Base-by-base conservation (phyloP, 2,888 invertebrate genomes). In the Ypsolopha sequella region DNA sequence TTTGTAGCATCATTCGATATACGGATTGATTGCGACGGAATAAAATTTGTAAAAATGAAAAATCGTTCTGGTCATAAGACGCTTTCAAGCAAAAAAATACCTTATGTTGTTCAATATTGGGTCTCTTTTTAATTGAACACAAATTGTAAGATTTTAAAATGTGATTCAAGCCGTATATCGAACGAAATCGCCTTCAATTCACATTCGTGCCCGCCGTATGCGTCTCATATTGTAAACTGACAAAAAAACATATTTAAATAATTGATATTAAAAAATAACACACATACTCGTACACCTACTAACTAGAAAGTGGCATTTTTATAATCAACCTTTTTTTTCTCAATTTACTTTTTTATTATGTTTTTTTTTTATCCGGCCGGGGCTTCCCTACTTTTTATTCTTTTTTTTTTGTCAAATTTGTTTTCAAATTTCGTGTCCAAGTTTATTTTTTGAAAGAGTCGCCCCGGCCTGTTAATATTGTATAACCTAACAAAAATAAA, bases 261-360 rank as follows among this genome's bases (percentile, higher is more conserved):
- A 76, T 76, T 59, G 63, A 77, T 74, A 73, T 68, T 70, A 68
- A 75, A 77, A 57, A 59, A 75, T 79, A 77, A 80, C 70, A 70
- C 71, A 72, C 71, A 71, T 82, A 70, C 71, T 71, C 71, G 71
- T 82, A 73, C 75, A 69, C 81, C 81, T 82, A 82, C 73, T 62
- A 76, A 76, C 84, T 82, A 82, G 65, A 76, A 74, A 76, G 80
- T 76, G 76, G 76, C 73, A 65, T 66, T 51, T 51, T 41, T 41
- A 10, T 33, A 45, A 33, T 33, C 43, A 43, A 24, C 24, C 9
- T 11, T 34, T 33, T 41, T 34, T 43, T 41, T 43, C 6, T 14
- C 7, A 35, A 35, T 41, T 41, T 41, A 7, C 13, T 35, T 9
- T 34, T 50, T 41, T 41, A 41, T 50, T 41, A 39, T 33, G 48